phyloP scores from a whole-genome alignment of 2,797 vertebrate genomes.

The Paratrypauchen microcephalus region DNA sequence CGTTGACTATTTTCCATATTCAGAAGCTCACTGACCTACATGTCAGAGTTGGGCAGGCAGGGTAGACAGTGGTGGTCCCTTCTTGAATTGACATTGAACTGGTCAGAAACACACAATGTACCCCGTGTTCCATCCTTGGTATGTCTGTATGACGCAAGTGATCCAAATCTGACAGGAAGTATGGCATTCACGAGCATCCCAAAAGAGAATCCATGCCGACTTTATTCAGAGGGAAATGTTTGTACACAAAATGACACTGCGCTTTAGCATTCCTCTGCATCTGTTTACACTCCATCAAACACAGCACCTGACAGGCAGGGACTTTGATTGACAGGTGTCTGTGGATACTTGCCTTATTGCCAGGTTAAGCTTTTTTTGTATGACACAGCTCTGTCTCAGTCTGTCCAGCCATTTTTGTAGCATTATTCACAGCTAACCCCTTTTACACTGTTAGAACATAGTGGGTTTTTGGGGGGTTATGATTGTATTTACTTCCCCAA shows the following conservation, averaged over 20 bases:
- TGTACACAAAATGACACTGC: slow-evolving; percentile 1
- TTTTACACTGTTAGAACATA: not conserved
- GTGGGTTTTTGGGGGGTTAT: too few relatives aligned
- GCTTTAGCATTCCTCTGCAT: not conserved
- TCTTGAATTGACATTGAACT: slow-evolving; percentile 15
- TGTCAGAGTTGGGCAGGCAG: slow-evolving; percentile 2
- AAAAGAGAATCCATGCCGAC: not conserved
- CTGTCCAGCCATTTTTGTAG: not conserved
- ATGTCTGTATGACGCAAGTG: not conserved
- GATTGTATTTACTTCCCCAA: too few relatives aligned
- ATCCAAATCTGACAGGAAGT: slow-evolving; percentile 9
- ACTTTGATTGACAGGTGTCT: slow-evolving; percentile 2
- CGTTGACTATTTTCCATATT: slow-evolving; percentile 49
- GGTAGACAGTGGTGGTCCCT: slow-evolving; percentile 6
- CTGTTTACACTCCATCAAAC: slow-evolving; percentile 9
- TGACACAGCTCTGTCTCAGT: not conserved
- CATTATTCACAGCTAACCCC: not conserved
- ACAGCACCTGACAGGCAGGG: not conserved
- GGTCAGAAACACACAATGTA: slow-evolving; percentile 40
- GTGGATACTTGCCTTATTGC: slow-evolving; percentile 3
- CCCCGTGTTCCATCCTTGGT: slow-evolving; percentile 18
- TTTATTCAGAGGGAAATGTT: not conserved
- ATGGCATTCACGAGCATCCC: not conserved
- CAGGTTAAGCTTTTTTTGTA: not conserved
- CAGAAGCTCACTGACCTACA: slow-evolving; percentile 37